Percentiles rank a stretch among this genome's conserved stretches.
phyloP scores from a whole-genome alignment of 1,140 invertebrate genomes.

The Forficula auricularia region DNA sequence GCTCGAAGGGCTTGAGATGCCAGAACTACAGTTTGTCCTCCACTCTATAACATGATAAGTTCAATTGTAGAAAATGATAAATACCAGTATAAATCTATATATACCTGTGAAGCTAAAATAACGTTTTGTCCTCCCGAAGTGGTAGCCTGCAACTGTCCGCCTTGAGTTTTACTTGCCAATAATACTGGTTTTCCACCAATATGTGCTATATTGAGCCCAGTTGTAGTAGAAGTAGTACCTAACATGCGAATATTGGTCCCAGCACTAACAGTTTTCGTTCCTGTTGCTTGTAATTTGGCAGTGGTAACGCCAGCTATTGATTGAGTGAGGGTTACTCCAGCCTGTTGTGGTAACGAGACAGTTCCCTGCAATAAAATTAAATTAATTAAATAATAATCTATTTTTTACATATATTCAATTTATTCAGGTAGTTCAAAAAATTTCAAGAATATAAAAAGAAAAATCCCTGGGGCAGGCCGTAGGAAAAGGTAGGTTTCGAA shows the following conservation, averaged over 20 bases:
- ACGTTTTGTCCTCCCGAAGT: slow-evolving; percentile 3
- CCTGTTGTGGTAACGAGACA: slow-evolving; percentile 14
- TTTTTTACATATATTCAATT: too few species aligned
- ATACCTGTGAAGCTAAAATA: slow-evolving; percentile 7
- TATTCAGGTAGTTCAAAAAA: too few species aligned
- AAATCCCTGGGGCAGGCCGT: too few species aligned
- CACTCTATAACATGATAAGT: slow-evolving; percentile 13
- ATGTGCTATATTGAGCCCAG: slow-evolving; percentile 28
- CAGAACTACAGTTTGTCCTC: slow-evolving; percentile 23
- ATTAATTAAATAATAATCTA: too few species aligned
- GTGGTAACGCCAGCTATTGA: slow-evolving; percentile 28
- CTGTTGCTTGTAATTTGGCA: slow-evolving; percentile 19
- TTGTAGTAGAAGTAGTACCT: slow-evolving; percentile 11
- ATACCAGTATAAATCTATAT: too few species aligned
- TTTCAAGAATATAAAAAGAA: too few species aligned
- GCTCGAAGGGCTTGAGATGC: slow-evolving; percentile 12
- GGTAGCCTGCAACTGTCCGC: slow-evolving; percentile 12
- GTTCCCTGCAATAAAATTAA: too few species aligned
- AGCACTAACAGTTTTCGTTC: slow-evolving; percentile 16
- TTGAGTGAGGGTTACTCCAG: slow-evolving; percentile 22
- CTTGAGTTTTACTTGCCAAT: slow-evolving; percentile 30
- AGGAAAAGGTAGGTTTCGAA: too few species aligned
- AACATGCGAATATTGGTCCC: slow-evolving; percentile 18
- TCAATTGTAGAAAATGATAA: too few species aligned
- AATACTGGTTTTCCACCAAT: slow-evolving; percentile 45